A percentile compares a stretch with the other conserved stretches of the same genome.
These are phyloP conservation scores for Blastomussa wellsi DNA, from an alignment of 92 coral and sea anemone species.

Conservation along the genomic window DNA sequence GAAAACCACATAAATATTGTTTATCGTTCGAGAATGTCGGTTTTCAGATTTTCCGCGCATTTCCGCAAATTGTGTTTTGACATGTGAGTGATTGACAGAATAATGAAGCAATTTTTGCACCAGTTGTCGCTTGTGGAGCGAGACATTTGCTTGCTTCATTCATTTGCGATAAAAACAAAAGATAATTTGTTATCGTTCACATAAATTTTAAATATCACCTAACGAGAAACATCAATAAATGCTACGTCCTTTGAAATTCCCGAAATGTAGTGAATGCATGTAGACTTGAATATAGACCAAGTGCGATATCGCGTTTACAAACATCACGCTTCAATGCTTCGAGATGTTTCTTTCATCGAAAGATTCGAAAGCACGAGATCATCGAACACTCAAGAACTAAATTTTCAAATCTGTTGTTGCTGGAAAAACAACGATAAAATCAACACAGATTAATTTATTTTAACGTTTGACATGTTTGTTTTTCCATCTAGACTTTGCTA, in stretches of 20 bases:
- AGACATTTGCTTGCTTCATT: conserved; percentile 12
- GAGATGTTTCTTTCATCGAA: not conserved
- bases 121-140: not conserved
- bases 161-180: conserved; percentile 16
- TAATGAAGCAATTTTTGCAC: not conserved
- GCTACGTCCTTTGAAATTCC: conserved; percentile 14
- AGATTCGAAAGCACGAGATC: not conserved
- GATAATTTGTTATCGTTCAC: conserved; percentile 18
- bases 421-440: not conserved
- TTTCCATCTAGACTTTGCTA: conserved; percentile 21
- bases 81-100: conserved; percentile 17
- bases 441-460: not conserved
- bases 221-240: conserved; percentile 7
- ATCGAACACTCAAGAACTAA: not conserved
- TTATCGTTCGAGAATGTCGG: conserved; percentile 26
- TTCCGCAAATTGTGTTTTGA: conserved; percentile 6
- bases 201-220: conserved; percentile 24
- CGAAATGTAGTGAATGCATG: not conserved
- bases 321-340: conserved; percentile 1
- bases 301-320: not conserved
- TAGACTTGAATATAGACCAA: not conserved
- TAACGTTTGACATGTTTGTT: conserved; percentile 28
- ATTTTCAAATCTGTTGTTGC: not conserved
- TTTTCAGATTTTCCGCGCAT: conserved; percentile 34
- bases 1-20: conserved; percentile 21